These are phyloP conservation scores for Nothocercus nigrocapillus DNA, from an alignment of 2,113 vertebrate genomes.

Conservation along the genomic window DNA sequence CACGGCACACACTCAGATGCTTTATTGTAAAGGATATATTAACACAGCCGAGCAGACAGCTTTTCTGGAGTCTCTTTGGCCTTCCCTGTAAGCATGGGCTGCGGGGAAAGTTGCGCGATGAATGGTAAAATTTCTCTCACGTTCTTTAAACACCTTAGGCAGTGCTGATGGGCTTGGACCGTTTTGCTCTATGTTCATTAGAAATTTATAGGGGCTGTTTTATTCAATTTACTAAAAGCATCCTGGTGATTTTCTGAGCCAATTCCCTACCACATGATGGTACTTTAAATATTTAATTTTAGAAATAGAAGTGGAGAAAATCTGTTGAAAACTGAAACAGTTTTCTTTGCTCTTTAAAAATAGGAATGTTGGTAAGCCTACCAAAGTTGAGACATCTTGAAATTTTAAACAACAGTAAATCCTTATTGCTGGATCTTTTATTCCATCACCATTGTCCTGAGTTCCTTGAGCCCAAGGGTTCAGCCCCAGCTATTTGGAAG, in stretches of 20 bases:
- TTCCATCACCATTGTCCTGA: not conserved
- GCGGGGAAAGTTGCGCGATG: not conserved
- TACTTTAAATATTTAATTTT: not conserved
- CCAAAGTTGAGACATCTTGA: not conserved
- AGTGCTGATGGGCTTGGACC: not conserved
- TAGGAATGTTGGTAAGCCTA: not conserved
- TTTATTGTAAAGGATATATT: not conserved
- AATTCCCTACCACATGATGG: not conserved
- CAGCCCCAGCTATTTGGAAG: not conserved
- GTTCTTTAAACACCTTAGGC: not conserved
- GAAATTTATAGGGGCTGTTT: not conserved
- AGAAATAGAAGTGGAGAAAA: not conserved
- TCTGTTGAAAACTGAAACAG: not conserved
- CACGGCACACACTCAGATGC: not conserved
- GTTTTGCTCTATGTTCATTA: not conserved
- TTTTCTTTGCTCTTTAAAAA: not conserved
- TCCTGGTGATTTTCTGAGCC: not conserved
- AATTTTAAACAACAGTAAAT: not conserved
- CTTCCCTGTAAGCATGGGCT: not conserved
- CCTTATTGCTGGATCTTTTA: not conserved
- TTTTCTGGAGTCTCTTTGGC: not conserved
- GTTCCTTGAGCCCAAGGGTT: not conserved
- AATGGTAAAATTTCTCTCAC: not conserved
- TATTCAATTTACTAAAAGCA: not conserved
- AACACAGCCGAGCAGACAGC: not conserved